phyloP scores from a whole-genome alignment of 2,888 invertebrate species.

The Halictus ligatus region DNA sequence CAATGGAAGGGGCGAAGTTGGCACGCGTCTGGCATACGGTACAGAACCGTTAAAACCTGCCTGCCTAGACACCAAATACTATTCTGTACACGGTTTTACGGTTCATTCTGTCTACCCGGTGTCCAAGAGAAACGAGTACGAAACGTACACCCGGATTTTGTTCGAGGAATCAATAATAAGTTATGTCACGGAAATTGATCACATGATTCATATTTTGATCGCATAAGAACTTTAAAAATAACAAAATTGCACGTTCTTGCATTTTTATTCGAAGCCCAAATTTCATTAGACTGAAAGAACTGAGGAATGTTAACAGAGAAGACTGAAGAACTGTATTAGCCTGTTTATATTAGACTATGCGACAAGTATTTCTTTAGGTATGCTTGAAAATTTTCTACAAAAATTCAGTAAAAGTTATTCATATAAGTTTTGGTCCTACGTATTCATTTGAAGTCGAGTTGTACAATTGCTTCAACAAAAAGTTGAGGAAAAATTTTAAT shows the following conservation, averaged over 20 bases:
- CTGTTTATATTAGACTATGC: not conserved
- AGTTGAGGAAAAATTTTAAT: not conserved
- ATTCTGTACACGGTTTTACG: slow-evolving; percentile 71
- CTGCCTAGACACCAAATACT: slow-evolving; percentile 71
- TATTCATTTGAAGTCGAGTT: not conserved
- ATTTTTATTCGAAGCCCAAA: too few relatives aligned
- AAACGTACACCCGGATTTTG: slow-evolving; percentile 51
- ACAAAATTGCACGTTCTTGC: not conserved
- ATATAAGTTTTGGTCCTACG: too few relatives aligned
- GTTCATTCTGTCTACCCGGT: slow-evolving; percentile 59
- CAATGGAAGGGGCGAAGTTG: slow-evolving; percentile 68
- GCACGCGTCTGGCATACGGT: slow-evolving; percentile 80
- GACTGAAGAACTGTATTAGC: not conserved
- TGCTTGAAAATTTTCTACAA: too few relatives aligned
- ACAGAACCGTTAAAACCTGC: slow-evolving; percentile 72
- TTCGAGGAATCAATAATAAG: not conserved
- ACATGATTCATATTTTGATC: too few relatives aligned
- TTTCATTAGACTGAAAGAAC: too few relatives aligned
- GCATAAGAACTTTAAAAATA: too few relatives aligned
- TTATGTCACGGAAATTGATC: not conserved
- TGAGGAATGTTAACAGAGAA: too few relatives aligned
- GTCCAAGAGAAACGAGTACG: slow-evolving; percentile 62
- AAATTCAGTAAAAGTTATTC: too few relatives aligned
- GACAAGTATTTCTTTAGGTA: not conserved
- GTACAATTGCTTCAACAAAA: not conserved